These are phyloP conservation scores for Heloderma charlesbogerti DNA, from an alignment of 2,113 vertebrate species.

Conservation along the genomic window DNA sequence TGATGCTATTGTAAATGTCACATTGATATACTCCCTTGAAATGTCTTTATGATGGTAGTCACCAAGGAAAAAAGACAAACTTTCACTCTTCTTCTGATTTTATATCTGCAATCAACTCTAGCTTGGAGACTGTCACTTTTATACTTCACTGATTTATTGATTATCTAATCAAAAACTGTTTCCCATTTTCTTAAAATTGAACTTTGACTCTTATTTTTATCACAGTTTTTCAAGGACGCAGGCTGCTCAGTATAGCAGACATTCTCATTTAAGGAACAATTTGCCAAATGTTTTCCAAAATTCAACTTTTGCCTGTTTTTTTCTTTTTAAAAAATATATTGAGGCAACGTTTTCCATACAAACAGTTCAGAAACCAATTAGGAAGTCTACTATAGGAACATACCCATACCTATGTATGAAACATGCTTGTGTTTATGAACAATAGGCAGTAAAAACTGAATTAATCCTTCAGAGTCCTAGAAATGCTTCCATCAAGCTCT, in stretches of 20 bases:
- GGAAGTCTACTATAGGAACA: neutral
- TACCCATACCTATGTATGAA: neutral
- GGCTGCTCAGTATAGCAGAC: neutral
- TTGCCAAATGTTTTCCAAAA: neutral
- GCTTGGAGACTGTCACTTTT: constrained; percentile 52
- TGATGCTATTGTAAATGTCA: neutral
- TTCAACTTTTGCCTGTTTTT: rapidly evolving
- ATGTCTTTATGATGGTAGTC: neutral
- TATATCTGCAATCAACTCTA: constrained; percentile 43
- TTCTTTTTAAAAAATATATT: neutral
- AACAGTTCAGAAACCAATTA: neutral
- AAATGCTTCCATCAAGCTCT: neutral
- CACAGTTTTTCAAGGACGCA: constrained; percentile 38
- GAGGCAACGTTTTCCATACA: too few species aligned
- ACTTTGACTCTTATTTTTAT: constrained; percentile 61
- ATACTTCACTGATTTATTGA: constrained; percentile 31
- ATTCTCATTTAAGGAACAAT: neutral
- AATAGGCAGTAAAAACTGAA: neutral
- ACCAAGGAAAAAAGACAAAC: neutral
- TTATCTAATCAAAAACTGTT: constrained; percentile 61
- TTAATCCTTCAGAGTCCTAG: neutral
- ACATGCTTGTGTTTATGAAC: neutral
- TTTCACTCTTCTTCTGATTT: constrained; percentile 5
- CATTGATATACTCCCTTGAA: neutral
- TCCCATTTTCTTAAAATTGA: constrained; percentile 55